Percentiles rank a stretch among this genome's conserved stretches.
Conservation (phyloP, 2,888 invertebrate species). For the Diadegma fenestrale region DNA sequence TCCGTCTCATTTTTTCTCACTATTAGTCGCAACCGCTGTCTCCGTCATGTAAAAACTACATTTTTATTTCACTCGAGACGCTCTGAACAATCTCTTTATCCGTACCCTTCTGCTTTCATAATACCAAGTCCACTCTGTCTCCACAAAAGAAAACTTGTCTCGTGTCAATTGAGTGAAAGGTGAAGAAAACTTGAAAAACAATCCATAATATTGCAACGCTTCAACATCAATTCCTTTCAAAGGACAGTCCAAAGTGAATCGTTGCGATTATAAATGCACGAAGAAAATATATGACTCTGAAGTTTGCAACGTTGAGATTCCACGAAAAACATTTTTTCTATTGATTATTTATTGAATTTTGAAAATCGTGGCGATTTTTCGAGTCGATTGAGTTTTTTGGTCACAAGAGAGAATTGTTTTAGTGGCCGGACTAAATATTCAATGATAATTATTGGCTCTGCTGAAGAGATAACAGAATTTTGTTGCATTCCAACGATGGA, state of each 20-base stretch:
- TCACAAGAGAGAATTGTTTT: too few relatives aligned
- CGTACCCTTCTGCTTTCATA: slow-evolving; percentile 10
- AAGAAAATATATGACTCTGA: too few relatives aligned
- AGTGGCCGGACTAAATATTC: too few relatives aligned
- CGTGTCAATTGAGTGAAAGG: neutral
- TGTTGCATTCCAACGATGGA: too few relatives aligned
- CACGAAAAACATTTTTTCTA: too few relatives aligned
- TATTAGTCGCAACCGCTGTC: neutral
- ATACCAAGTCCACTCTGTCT: neutral
- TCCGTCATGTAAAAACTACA: slow-evolving; percentile 18
- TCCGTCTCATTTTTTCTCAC: neutral
- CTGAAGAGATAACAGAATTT: too few relatives aligned
- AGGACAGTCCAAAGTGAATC: neutral
- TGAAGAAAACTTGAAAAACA: neutral
- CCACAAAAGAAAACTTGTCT: neutral
- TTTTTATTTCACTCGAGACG: slow-evolving; percentile 24
- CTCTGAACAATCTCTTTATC: slow-evolving; percentile 7
- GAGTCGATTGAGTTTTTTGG: too few relatives aligned
- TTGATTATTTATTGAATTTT: too few relatives aligned
- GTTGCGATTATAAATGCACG: neutral
- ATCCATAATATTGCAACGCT: neutral
- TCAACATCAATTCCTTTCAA: neutral
- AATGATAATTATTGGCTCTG: too few relatives aligned
- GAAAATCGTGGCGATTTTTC: too few relatives aligned
- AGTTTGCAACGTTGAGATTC: too few relatives aligned